phyloP scores from a whole-genome alignment of 2,888 invertebrate species.

The Yponomeuta sedellus region DNA sequence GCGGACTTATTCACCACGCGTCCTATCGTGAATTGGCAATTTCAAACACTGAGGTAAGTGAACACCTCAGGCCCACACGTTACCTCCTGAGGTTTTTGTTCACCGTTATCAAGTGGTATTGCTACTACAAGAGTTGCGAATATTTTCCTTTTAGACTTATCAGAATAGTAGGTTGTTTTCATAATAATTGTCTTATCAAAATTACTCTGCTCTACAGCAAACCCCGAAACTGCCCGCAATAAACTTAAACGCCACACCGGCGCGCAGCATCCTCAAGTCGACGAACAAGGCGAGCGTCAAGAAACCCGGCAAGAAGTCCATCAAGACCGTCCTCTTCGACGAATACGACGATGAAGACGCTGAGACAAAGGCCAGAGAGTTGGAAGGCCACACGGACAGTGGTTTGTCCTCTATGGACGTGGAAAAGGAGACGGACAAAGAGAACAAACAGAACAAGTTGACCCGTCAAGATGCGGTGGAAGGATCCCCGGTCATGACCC shows the following conservation, averaged over 20 bases:
- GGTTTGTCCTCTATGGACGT: slow-evolving; percentile 31
- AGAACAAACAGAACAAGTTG: slow-evolving; percentile 31
- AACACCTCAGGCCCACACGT: no score
- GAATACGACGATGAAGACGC: slow-evolving; percentile 29
- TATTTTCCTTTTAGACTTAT: no score
- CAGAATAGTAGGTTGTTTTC: no score
- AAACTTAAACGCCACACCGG: slow-evolving; percentile 49
- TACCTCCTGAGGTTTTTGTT: no score
- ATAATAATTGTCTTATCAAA: no score
- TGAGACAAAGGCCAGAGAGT: slow-evolving; percentile 10
- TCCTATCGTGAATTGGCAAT: no score
- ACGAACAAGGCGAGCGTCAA: slow-evolving; percentile 22
- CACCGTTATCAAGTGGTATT: no score
- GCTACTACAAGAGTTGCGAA: no score
- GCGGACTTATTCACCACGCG: no score
- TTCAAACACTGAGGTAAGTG: no score
- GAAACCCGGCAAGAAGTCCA: slow-evolving; percentile 40
- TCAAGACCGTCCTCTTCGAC: slow-evolving; percentile 55
- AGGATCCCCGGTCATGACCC: slow-evolving; percentile 37
- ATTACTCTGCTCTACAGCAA: slow-evolving; percentile 17
- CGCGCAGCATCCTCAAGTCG: slow-evolving; percentile 57
- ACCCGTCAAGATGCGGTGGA: slow-evolving; percentile 41
- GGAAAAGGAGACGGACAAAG: slow-evolving; percentile 34
- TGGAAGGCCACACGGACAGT: slow-evolving; percentile 22
- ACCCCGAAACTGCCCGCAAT: slow-evolving; percentile 37